These are phyloP conservation scores for Lithophane ornitopus DNA, from an alignment of 2,888 invertebrate genomes.

Conservation along the genomic window DNA sequence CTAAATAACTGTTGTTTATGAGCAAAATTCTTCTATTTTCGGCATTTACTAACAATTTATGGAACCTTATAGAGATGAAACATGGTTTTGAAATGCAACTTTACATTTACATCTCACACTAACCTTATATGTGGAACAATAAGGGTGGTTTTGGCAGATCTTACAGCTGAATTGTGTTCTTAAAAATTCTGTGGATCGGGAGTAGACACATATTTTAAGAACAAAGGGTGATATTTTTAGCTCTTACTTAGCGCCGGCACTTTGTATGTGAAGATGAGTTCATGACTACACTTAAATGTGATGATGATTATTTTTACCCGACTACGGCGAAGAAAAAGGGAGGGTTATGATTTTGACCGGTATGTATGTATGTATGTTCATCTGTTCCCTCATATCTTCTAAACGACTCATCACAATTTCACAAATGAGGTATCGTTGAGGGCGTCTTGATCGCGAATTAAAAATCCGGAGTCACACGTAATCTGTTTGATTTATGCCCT, in stretches of 20 bases:
- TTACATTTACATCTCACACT: background rate
- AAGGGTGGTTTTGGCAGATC: constrained; percentile 14
- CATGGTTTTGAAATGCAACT: constrained; percentile 3
- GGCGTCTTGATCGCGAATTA: too few relatives aligned
- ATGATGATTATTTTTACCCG: background rate
- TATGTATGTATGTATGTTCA: too few relatives aligned
- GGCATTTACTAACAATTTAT: constrained; percentile 27
- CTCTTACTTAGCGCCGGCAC: background rate
- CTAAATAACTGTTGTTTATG: constrained; percentile 7
- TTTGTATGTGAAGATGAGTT: background rate
- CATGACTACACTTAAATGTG: background rate
- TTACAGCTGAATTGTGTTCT: background rate
- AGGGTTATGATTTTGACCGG: too few relatives aligned
- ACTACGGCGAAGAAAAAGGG: too few relatives aligned
- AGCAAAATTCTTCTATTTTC: constrained; percentile 17
- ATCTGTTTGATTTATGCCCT: too few relatives aligned
- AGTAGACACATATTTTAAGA: constrained; percentile 38
- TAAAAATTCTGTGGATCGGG: constrained; percentile 7
- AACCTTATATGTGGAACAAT: background rate
- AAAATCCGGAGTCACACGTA: too few relatives aligned
- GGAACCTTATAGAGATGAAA: constrained; percentile 15
- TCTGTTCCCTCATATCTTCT: too few relatives aligned
- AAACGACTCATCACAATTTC: too few relatives aligned
- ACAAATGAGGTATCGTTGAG: too few relatives aligned
- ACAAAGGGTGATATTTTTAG: constrained; percentile 36